phyloP scores from a whole-genome alignment of 2,797 vertebrate species.

The Spheniscus humboldti region DNA sequence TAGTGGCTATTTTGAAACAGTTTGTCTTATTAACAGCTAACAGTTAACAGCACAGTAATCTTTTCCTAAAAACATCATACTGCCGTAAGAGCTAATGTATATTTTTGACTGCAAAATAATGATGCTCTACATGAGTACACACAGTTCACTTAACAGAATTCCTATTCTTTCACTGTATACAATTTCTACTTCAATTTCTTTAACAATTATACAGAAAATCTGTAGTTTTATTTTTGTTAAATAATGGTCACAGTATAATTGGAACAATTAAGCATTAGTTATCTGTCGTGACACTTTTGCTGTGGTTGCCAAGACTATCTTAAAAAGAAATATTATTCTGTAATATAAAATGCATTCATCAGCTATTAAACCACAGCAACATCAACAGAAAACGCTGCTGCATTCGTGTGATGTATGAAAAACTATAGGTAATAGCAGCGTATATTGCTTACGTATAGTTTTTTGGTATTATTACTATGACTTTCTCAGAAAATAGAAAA shows the following conservation, averaged over 20 bases:
- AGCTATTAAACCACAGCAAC: not conserved
- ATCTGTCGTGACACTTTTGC: not conserved
- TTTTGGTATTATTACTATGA: not conserved
- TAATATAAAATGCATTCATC: not conserved
- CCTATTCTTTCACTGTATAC: not conserved
- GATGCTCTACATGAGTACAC: not conserved
- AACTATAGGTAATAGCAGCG: rapidly evolving
- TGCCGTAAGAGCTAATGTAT: not conserved
- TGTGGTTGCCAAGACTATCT: not conserved
- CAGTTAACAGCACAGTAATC: not conserved
- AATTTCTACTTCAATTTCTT: not conserved
- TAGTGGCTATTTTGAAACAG: not conserved
- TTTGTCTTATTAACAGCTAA: not conserved
- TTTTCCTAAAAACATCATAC: not conserved
- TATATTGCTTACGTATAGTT: not conserved
- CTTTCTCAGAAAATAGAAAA: not conserved
- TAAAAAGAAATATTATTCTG: not conserved
- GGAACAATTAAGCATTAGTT: not conserved
- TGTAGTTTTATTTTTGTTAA: not conserved
- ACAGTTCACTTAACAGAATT: not conserved
- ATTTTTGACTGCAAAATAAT: not conserved
- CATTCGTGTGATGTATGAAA: not conserved
- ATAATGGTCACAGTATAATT: not conserved
- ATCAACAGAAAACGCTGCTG: not conserved
- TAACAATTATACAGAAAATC: not conserved